Conservation (phyloP, 2,797 vertebrate genomes). For the Echeneis naucrates region DNA sequence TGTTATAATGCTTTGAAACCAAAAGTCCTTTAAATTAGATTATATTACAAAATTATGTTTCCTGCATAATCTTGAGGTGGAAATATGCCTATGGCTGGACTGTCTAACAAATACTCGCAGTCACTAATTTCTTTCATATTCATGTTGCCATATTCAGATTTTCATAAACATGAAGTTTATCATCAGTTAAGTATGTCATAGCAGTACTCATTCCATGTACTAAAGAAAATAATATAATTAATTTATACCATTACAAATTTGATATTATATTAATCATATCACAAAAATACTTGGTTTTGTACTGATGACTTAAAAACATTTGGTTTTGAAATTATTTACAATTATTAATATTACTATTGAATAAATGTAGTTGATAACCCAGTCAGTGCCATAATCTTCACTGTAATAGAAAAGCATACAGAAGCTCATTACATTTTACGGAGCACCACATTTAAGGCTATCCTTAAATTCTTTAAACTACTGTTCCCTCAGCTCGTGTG, state of each 20-base stretch:
- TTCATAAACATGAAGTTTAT: not conserved
- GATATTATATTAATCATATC: too few species aligned
- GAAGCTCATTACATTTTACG: constrained; percentile 27
- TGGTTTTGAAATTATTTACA: not conserved
- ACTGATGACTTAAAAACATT: not conserved
- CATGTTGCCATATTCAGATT: not conserved
- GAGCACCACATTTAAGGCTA: constrained; percentile 22
- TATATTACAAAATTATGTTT: too few species aligned
- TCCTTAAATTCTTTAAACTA: constrained; percentile 47
- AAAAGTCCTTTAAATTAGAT: too few species aligned
- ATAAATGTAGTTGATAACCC: not conserved
- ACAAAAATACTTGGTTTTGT: not conserved
- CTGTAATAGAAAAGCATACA: not conserved
- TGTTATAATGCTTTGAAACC: not conserved
- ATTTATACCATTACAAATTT: too few species aligned
- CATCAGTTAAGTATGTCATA: not conserved
- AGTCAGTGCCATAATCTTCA: not conserved
- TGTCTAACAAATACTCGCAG: not conserved
- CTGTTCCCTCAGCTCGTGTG: constrained; percentile 48
- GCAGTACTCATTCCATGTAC: not conserved
- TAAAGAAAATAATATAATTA: not conserved
- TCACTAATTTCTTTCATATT: not conserved
- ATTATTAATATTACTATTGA: too few species aligned
- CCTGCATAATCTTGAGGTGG: too few species aligned
- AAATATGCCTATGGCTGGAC: too few species aligned